Evolutionary conservation across 2,797 vertebrate genomes (phyloP).

Genomic region (Chromis chromis): DNA sequence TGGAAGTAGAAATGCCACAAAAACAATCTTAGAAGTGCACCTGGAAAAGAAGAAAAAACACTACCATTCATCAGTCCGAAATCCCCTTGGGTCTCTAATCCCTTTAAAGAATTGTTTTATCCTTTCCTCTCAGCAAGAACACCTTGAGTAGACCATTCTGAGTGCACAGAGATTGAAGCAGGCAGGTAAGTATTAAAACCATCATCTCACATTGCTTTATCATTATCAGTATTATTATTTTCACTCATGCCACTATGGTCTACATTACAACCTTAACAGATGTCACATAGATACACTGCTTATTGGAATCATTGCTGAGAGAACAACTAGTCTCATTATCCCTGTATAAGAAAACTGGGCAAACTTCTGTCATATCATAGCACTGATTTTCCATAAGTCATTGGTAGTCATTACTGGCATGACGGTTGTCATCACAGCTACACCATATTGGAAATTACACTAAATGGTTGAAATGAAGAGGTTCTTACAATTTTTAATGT

Average conservation of each 20-base stretch:
- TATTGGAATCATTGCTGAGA: constrained; percentile 14
- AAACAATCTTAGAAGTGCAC: constrained; percentile 44
- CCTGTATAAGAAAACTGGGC: constrained; percentile 4
- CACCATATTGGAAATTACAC: not conserved
- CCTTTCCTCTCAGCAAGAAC: constrained; percentile 13
- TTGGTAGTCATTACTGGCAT: not conserved
- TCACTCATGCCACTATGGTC: constrained; percentile 54
- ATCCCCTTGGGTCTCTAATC: constrained; percentile 7
- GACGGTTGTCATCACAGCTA: not conserved
- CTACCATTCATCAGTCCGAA: constrained; percentile 3
- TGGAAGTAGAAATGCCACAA: constrained; percentile 34
- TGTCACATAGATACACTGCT: constrained; percentile 32
- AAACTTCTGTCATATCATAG: not conserved
- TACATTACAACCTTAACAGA: constrained; percentile 40
- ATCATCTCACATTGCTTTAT: constrained; percentile 10
- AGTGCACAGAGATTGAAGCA: constrained; percentile 17
- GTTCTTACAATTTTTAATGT: constrained; percentile 3
- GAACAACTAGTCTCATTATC: constrained; percentile 23
- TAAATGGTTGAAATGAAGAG: constrained; percentile 9
- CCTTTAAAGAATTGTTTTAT: constrained; percentile 32
- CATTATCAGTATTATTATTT: constrained; percentile 11
- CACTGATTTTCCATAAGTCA: constrained; percentile 4
- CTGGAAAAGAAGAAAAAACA: not conserved
- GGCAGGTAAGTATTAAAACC: constrained; percentile 44
- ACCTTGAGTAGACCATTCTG: constrained; percentile 24